phyloP scores from a whole-genome alignment of 2,888 invertebrate species.

The Entomobrya multifasciata region DNA sequence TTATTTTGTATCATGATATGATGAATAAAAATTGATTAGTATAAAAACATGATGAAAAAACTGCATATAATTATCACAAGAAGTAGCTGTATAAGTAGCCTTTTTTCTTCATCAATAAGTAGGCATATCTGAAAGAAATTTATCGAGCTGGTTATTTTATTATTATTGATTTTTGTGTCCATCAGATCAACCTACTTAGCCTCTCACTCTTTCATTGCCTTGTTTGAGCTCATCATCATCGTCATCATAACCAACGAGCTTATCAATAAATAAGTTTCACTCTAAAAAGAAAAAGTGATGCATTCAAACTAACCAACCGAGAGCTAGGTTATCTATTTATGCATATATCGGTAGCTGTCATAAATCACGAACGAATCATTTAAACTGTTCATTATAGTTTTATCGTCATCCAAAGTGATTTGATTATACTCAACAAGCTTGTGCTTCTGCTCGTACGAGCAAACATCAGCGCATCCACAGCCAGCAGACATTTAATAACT shows the following conservation, averaged over 20 bases:
- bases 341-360: slow-evolving; percentile 64
- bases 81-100: slow-evolving; percentile 3
- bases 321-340: too few species aligned
- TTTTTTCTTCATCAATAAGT: too few species aligned
- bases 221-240: slow-evolving; percentile 44
- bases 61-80: too few species aligned
- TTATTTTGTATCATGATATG: too few species aligned
- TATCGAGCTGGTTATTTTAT: slow-evolving; percentile 27
- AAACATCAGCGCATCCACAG: too few species aligned
- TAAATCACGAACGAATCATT: slow-evolving; percentile 66
- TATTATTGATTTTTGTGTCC: slow-evolving; percentile 40
- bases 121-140: neutral
- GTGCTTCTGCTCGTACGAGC: slow-evolving; percentile 21
- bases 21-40: too few species aligned
- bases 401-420: slow-evolving; percentile 70
- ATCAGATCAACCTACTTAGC: slow-evolving; percentile 56
- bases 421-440: slow-evolving; percentile 39
- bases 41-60: too few species aligned
- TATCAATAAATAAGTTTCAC: slow-evolving; percentile 34
- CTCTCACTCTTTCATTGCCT: slow-evolving; percentile 60
- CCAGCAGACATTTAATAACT: too few species aligned
- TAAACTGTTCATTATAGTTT: slow-evolving; percentile 65
- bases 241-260: slow-evolving; percentile 20
- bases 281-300: slow-evolving; percentile 21
- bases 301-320: too few species aligned